phyloP scores from a whole-genome alignment of 2,113 vertebrate species.

The Balaenoptera acutorostrata region DNA sequence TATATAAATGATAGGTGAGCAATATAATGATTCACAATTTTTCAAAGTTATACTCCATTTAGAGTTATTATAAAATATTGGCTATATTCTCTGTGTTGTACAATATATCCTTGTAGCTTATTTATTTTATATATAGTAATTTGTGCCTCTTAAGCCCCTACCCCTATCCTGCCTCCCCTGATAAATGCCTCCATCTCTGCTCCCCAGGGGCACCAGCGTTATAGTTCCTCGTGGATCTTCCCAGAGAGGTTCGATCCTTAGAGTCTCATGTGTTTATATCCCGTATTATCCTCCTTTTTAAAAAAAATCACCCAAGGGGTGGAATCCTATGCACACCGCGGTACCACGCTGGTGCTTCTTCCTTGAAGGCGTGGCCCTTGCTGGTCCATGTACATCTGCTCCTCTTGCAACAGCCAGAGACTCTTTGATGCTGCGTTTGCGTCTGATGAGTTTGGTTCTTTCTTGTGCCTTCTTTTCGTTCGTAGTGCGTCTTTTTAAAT shows the following conservation, averaged over 20 bases:
- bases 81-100: too few species aligned
- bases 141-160: too few species aligned
- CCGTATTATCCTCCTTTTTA: background rate
- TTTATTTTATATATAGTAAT: too few species aligned
- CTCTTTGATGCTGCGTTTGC: rapidly evolving
- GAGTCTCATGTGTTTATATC: background rate
- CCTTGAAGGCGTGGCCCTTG: rapidly evolving
- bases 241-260: background rate
- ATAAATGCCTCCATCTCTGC: background rate
- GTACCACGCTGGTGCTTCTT: rapidly evolving
- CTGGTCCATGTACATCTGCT: rapidly evolving
- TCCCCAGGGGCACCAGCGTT: background rate
- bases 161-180: background rate
- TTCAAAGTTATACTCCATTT: too few species aligned
- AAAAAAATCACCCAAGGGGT: background rate
- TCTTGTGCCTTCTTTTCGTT: background rate
- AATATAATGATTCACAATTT: too few species aligned
- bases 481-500: background rate
- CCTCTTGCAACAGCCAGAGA: background rate
- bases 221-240: background rate
- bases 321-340: rapidly evolving
- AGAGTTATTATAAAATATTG: too few species aligned
- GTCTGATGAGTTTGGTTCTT: background rate
- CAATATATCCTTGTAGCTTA: too few species aligned
- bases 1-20: too few species aligned